phyloP scores from a whole-genome alignment of 2,888 invertebrate species.

The Agrochola macilenta region DNA sequence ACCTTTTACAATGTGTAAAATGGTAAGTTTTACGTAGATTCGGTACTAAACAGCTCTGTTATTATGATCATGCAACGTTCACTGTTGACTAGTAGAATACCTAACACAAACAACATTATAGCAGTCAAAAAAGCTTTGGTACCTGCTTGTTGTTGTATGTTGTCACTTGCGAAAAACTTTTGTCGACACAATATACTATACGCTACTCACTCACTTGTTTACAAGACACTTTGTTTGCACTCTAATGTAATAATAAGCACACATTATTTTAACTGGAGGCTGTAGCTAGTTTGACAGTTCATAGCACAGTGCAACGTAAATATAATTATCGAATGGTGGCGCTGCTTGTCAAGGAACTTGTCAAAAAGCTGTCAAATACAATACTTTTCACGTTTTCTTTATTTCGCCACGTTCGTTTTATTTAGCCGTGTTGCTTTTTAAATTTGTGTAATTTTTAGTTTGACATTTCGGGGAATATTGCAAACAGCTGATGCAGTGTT shows the following conservation, averaged over 20 bases:
- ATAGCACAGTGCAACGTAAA: background rate
- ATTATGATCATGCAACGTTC: background rate
- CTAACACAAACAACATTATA: background rate
- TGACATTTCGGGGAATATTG: background rate
- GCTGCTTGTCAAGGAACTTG: background rate
- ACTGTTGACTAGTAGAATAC: too few species aligned
- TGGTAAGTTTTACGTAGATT: background rate
- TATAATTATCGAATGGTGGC: background rate
- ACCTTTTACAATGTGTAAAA: background rate
- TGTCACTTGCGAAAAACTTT: background rate
- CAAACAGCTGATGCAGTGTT: background rate
- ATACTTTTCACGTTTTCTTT: background rate
- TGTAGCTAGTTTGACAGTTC: background rate
- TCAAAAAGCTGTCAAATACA: constrained; percentile 1
- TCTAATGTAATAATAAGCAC: background rate
- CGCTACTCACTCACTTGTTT: background rate
- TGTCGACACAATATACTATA: too few species aligned
- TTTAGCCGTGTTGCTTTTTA: too few species aligned
- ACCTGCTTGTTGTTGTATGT: background rate
- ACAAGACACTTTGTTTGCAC: background rate
- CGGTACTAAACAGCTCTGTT: background rate
- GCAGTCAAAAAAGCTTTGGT: background rate
- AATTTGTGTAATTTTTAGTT: background rate
- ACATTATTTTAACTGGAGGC: background rate
- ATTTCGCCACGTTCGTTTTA: background rate